Base-by-base conservation (phyloP, 2,797 vertebrate species). In the Simalia tracyae region DNA sequence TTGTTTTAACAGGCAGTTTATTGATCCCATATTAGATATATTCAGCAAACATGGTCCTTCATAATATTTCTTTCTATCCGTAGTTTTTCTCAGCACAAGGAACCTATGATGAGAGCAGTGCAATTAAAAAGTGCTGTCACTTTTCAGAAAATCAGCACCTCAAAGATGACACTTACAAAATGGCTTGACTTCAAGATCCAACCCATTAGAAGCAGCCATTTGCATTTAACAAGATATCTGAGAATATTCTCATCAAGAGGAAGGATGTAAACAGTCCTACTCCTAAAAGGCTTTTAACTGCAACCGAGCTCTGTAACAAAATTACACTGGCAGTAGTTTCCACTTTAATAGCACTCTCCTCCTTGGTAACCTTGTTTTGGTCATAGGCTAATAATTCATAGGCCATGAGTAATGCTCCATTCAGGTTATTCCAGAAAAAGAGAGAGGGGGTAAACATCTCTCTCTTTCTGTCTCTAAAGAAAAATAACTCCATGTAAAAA, bases 251-350 rank as follows among this genome's bases (percentile, higher is more conserved):
- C 60, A 88, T 64, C 85, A 84, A 90, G 60, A 88, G 66, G 60
- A 88, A 76, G 31, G 84, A 89, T 86, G 56, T 86, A 72, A 72
- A 92, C 60, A 92, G 56, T 31, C 59, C 26, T 66, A 31, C 86
- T 66, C 64, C 63, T 92, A 92, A 92, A 92, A 90, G 86, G 50
- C 68, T 92, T 88, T 90, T 84, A 92, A 92, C 54, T 59, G 92
- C 66, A 88, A 88, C 68, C 12, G 4, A 59, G 31, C 50, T 90
- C 85, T 42, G 12, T 92, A 92, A 92, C 86, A 88, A 42, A 81
- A 90, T 92, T 92, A 92, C 12, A 57, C 46, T 36, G 14, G 89
- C 89, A 24, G 89, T 66, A 42, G 66, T 14, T 90, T 92, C 89
- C 92, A 84, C 64, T 81, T 92, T 90, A 90, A 90, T 88, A 66